Evolutionary conservation across 2,113 vertebrate genomes (phyloP), one percentile per base, ranked within the genome.

Genomic region (Murina feae): DNA sequence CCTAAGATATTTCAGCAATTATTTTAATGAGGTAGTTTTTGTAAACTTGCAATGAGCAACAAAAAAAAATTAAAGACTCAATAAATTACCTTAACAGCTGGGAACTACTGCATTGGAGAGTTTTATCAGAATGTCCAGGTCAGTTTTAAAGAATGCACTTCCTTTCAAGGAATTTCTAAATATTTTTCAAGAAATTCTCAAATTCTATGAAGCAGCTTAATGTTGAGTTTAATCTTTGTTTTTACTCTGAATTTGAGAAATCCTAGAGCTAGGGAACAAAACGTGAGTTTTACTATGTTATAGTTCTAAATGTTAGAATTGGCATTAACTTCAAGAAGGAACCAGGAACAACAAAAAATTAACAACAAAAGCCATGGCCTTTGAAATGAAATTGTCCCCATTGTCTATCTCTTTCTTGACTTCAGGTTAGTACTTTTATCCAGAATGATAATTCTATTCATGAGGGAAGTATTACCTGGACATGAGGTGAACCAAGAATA

Each of bases 131-230:
- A 66, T n/a, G 20, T 74, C 25, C 37, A 72, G 10, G 35, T 55
- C 23, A 84, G 63, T 72, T 86, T 81, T 74, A 66, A 94, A 93
- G 30, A 81, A 68, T 20, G 9, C 13, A 28, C 21, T 66, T 80
- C 75, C 84, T 89, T 79, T 83, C 18, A 10, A 68, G 69, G 60
- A 86, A 91, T 86, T 83, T 16, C 60, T 92, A 76, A 94, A n/a
- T 72, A 16, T 32, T 60, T 96, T 71, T 39, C 5, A 69, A 79
- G 55, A 53, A 69, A 66, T 4, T 84, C 35, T 68, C 13, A 55
- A 51, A 53, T 91, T 66, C 37, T 21, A 74, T 16, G 20, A 89
- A 90, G n/a, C 65, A 86, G n/a, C 21, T 58, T 28, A 37, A 28
- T 60, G 39, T 55, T 88, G 47, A 66, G 11, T 63, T 82, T 68